These are phyloP conservation scores for Pseudococcus longispinus DNA, from an alignment of 2,888 invertebrate species.

Conservation along the genomic window DNA sequence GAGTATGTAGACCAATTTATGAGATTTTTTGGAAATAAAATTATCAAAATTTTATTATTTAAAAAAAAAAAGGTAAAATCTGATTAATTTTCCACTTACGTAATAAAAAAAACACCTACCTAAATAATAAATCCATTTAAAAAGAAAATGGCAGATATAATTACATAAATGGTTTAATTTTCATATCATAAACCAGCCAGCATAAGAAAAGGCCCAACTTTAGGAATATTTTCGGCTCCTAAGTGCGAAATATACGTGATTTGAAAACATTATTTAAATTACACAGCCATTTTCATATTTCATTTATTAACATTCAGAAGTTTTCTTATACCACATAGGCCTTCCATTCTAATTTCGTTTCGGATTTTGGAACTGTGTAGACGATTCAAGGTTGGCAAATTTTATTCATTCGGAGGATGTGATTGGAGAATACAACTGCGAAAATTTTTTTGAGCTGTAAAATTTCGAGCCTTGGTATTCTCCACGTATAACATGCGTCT, in stretches of 20 bases:
- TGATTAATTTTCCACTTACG: background rate
- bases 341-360: background rate
- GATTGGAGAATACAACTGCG: background rate
- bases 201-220: background rate
- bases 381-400: conserved; percentile 5
- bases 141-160: background rate
- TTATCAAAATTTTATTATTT: too few relatives aligned
- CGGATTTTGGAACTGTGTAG: background rate
- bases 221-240: background rate
- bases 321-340: background rate
- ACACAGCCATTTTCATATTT: conserved; percentile 3
- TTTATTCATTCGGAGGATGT: background rate
- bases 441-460: background rate
- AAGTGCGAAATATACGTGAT: background rate
- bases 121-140: background rate
- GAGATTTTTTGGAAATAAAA: too few relatives aligned
- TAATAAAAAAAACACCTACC: background rate
- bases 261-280: conserved; percentile 20
- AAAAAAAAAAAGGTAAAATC: too few relatives aligned
- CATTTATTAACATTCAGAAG: background rate
- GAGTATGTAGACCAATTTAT: too few relatives aligned
- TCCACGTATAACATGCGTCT: background rate
- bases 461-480: background rate
- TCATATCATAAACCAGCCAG: background rate
- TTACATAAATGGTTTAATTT: background rate